Evolutionary conservation across 2,797 vertebrate genomes (phyloP), one percentile per base, ranked within the genome.

Genomic region (Moxostoma hubbsi): DNA sequence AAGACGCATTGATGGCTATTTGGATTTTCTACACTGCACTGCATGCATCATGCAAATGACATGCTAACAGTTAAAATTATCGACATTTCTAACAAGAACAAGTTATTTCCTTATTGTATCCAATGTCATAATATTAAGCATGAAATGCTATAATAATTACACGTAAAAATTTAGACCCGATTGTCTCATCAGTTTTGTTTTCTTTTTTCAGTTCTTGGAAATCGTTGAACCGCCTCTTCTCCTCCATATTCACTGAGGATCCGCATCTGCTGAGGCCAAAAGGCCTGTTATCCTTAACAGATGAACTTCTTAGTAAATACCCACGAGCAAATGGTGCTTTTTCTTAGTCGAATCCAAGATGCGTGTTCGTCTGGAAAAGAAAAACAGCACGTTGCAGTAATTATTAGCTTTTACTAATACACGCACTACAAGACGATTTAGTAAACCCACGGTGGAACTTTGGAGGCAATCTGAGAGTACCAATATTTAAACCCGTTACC

Each of bases 401-500:
- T 54, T 15, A 65, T 73, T 64, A 18, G 63, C 65, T 74, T 36
- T 67, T 67, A 61, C 67, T 63, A 73, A 51, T 36, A 36, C 36
- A 36, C 36, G 36, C 36, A 36, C 36, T 36, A 36, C 36, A 54
- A 78, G 73, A 68, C 62, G 70, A 66, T 82, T 55, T 79, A 69
- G n/a, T 70, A 64, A 59, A 64, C 12, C 24, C 71, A 71, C 61
- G 5, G 78, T 43, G 70, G 13, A 61, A 77, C 63, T 57, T 59
- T 81, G 71, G 46, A 55, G 57, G 93, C 91, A 93, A 91, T 93
- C 92, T 90, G 94, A 95, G 94, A 94, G 93, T 93, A 93, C 93
- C 93, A 96, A 96, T 95, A 95, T 94, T 96, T 95, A 95, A 94
- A 90, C 80, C 84, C 90, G 96, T 98, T 96, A 91, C 95, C 93